Base-by-base conservation (phyloP, 2,113 vertebrate genomes). In the Benitochromis conjunctus region DNA sequence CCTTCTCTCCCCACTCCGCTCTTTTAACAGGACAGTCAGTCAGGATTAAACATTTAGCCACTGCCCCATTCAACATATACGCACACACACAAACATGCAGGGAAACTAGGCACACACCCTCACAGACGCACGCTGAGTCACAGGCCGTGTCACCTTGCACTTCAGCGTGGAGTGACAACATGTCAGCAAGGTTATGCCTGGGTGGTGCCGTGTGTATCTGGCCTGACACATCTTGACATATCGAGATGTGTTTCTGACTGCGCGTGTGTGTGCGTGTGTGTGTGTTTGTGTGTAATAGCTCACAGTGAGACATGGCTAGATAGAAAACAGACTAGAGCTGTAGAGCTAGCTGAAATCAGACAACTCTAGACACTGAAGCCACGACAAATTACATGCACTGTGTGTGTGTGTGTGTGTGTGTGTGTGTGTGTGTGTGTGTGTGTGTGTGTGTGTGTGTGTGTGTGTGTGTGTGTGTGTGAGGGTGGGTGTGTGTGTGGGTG, bases 131-230 rank as follows among this genome's bases (percentile, higher is more conserved):
- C 82, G 21, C 48, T 10, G 34, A 87, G 60, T 83, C 78, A 43
- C 62, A 80, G 57, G 55, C 74, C 4, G 69, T 79, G 90, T 92
- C 91, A 92, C 91, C 89, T 91, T 93, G 86, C 86, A 88, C 83
- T 90, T 89, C 84, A 85, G 91, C n/a, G 81, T 19, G 3, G 91
- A 88, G 83, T 92, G 94, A 94, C 92, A 91, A 82, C 88, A 57
- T 88, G 89, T 90, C 91, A 86, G 86, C 54, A 41, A 87, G 91
- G 94, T 91, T 89, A 87, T 31, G 89, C 60, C 87, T 85, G 87
- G 86, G 83, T 87, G 90, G 81, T 80, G 82, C 80, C 74, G 5
- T 13, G 81, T 53, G 71, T 7, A 85, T 88, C 81, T 80, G 85
- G 26, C 48, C 80, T 87, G 88, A 89, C 85, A 79, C 66, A 85